Base-by-base conservation (phyloP, 1,140 invertebrate species). In the Heliconius hermathena region DNA sequence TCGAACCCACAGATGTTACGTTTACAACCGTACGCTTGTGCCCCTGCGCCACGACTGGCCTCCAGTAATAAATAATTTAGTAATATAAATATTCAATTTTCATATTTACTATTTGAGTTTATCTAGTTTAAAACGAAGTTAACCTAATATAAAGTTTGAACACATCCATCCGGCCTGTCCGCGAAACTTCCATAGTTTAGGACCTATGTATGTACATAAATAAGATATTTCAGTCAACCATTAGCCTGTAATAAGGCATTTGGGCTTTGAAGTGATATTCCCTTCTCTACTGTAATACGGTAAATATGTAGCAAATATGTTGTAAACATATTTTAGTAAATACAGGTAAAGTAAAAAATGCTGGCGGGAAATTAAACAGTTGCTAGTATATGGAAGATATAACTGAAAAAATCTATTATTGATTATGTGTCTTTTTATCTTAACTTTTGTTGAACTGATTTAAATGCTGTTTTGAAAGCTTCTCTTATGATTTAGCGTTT, bases 191-290 rank as follows among this genome's bases (percentile, higher is more conserved):
- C 3, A 57, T 57, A n/a, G 60, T 66, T 66, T 66, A 66, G 22
- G 54, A n/a, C 49, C 49, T 52, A 46, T 13, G 41, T 33, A 33
- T 22, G n/a, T 60, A 66, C 60, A 66, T 66, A 66, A 66, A 29
- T 66, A 70, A 76, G 66, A 70, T 49, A 76, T 71, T 18, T 70
- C 60, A 49, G 75, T 13, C 60, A 66, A 26, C 26, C 26, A 66
- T 66, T 57, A 66, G 38, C 38, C 26, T 66, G 57, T 16, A 29
- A 66, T 66, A 26, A 66, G 22, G n/a, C 57, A 26, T 66, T 66
- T 66, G n/a, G n/a, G 57, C 22, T 66, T 66, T 66, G 57, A 66
- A 66, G 57, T 66, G 11, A 26, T 66, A n/a, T 66, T 66, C 20
- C 29, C 57, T 26, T 13, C 3, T 66, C 1, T 57, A 22, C 8